Base-by-base conservation (phyloP, 2,888 invertebrate genomes). In the Lasius platythorax region DNA sequence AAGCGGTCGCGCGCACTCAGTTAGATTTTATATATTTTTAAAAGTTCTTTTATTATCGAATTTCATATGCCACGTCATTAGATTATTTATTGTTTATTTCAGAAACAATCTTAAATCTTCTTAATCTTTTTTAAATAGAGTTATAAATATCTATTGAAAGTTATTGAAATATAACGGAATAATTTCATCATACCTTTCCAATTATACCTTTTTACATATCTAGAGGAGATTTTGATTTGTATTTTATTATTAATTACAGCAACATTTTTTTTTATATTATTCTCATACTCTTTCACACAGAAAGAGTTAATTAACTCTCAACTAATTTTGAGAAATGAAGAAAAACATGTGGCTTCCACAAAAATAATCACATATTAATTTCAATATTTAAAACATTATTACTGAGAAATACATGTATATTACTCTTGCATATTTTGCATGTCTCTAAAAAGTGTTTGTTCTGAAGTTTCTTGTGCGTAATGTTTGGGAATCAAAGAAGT, bases 301-400 rank as follows among this genome's bases (percentile, higher is more conserved):
- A 50, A n/a, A 2, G n/a, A n/a, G n/a, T n/a, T n/a, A 53, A 53
- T 53, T 53, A 53, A n/a, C n/a, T 53, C 6, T 53, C 1, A n/a
- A 53, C n/a, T n/a, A 53, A 53, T 53, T n/a, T 53, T n/a, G n/a
- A n/a, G 8, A 53, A n/a, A n/a, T 43, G 3, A 33, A 23, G 15
- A 75, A 28, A 66, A 75, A 46, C 15, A 9, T 43, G 11, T 75
- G 15, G 23, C 33, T 75, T 33, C n/a, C 40, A 46, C 40, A 46
- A 12, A 46, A 46, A 46, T 46, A 46, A 46, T 37, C 61, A 30
- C 12, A 40, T n/a, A 28, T 23, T 37, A 78, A 12, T 15, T 68
- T 40, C 40, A 76, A 53, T 67, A 76, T 67, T 53, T 40, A 37
- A 37, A 18, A 28, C 53, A 40, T 76, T 66, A 50, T 76, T 40